Evolutionary conservation across 2,797 vertebrate genomes (phyloP).

Genomic region (Anabacerthia variegaticeps): DNA sequence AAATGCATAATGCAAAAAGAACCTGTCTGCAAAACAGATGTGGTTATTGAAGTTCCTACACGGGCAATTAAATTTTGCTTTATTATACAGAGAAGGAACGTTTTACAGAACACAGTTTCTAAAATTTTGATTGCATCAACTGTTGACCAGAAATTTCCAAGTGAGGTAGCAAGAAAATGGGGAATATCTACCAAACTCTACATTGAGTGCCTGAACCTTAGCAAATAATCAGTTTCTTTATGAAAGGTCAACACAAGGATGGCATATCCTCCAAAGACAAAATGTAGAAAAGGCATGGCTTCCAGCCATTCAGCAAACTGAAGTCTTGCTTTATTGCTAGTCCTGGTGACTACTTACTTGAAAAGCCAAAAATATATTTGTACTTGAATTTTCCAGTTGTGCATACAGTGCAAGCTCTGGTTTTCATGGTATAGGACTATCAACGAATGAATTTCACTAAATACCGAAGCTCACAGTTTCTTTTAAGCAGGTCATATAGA

Average conservation of each 20-base stretch:
- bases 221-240: neutral
- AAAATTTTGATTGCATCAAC: neutral
- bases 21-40: neutral
- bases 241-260: neutral
- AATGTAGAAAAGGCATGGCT: neutral
- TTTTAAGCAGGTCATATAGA: neutral
- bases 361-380: neutral
- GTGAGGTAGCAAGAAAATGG: neutral
- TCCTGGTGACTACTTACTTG: neutral
- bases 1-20: neutral
- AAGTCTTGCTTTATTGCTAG: neutral
- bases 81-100: neutral
- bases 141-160: neutral
- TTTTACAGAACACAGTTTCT: neutral
- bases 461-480: neutral
- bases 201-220: neutral
- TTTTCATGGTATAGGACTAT: neutral
- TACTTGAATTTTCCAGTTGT: neutral
- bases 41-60: neutral
- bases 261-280: neutral
- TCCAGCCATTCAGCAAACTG: neutral
- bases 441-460: neutral
- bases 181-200: neutral
- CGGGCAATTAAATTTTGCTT: neutral
- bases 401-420: neutral